Conservation (phyloP, 2,797 vertebrate genomes). For the Ceyx erithaca region DNA sequence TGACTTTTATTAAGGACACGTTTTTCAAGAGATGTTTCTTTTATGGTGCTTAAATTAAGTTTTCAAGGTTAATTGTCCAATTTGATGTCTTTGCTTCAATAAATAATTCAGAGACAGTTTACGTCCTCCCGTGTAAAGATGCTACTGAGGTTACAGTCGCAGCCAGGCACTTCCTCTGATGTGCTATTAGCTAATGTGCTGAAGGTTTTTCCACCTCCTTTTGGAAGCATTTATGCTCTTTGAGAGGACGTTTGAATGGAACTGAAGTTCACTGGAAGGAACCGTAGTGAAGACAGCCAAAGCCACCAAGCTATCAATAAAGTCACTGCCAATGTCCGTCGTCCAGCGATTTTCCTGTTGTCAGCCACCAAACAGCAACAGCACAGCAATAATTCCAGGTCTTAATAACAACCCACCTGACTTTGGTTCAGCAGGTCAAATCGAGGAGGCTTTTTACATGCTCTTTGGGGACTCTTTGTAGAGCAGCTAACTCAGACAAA, state of each 20-base stretch:
- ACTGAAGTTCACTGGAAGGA: constrained; percentile 18
- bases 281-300: neutral
- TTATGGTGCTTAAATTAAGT: constrained; percentile 61
- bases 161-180: constrained; percentile 55
- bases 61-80: constrained; percentile 75
- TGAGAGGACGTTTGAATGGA: constrained; percentile 27
- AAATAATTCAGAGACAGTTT: constrained; percentile 70
- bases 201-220: constrained; percentile 42
- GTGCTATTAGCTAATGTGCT: constrained; percentile 66
- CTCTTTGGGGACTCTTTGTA: constrained; percentile 31
- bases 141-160: constrained; percentile 43
- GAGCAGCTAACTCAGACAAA: neutral
- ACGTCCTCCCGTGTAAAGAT: constrained; percentile 37
- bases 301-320: constrained; percentile 1
- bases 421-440: constrained; percentile 24
- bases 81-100: constrained; percentile 65
- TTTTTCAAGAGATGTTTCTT: constrained; percentile 47
- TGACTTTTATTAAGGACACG: constrained; percentile 16
- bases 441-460: neutral
- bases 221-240: constrained; percentile 45
- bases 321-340: neutral
- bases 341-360: constrained; percentile 19
- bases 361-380: neutral
- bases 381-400: constrained; percentile 18
- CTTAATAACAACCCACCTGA: neutral